Conservation (phyloP, 2,113 vertebrate species). For the Microcebus murinus region DNA sequence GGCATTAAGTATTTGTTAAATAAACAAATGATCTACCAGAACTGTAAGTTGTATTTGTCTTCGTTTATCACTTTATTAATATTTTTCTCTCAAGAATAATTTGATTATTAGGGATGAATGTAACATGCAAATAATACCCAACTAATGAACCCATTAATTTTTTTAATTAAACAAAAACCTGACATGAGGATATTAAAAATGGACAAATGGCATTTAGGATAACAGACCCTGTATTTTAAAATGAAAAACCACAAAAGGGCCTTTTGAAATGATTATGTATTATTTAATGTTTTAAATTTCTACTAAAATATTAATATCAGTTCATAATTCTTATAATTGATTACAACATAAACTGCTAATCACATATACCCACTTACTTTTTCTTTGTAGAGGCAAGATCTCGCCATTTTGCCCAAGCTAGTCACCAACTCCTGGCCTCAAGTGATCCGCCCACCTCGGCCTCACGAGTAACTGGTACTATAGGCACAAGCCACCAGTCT, state of each 20-base stretch:
- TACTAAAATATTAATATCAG: neutral
- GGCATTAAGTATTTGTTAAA: neutral
- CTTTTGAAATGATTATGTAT: neutral
- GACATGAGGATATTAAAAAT: neutral
- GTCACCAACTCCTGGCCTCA: no score
- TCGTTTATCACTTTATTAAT: neutral
- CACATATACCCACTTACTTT: neutral
- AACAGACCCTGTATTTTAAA: neutral
- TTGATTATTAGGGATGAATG: neutral
- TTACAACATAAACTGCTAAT: neutral
- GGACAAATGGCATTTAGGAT: neutral
- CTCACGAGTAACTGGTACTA: no score
- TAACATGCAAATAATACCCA: neutral
- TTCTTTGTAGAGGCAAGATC: no score
- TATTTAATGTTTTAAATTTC: neutral
- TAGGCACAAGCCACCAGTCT: no score
- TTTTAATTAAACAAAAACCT: neutral
- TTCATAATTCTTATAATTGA: neutral
- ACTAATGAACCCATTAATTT: neutral
- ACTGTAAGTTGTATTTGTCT: neutral
- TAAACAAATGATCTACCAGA: neutral
- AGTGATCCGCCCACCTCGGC: no score
- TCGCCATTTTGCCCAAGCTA: no score
- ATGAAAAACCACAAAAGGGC: neutral
- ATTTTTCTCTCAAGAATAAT: neutral